These are phyloP conservation scores for Napeogenes sylphis DNA, from an alignment of 2,888 invertebrate genomes.

Conservation along the genomic window DNA sequence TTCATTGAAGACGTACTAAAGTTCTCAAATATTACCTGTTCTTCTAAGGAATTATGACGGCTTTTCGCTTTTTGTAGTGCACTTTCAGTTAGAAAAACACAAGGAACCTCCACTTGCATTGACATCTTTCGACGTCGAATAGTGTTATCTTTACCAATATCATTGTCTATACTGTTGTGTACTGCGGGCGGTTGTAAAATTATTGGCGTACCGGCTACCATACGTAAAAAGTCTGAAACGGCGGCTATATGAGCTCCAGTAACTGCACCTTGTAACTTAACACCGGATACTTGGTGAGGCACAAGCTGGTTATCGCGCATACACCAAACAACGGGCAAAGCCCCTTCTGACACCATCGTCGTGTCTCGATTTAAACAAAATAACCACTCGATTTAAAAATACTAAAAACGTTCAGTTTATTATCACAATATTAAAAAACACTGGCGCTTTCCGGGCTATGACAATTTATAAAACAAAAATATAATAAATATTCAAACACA, in stretches of 20 bases:
- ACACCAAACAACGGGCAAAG: constrained; percentile 82
- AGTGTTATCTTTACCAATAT: constrained; percentile 63
- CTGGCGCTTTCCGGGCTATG: constrained; percentile 59
- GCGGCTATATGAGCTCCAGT: constrained; percentile 82
- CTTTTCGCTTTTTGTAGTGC: constrained; percentile 69
- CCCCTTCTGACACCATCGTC: constrained; percentile 80
- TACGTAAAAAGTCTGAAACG: constrained; percentile 80
- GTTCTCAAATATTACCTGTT: constrained; percentile 62
- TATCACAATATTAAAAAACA: constrained; percentile 42
- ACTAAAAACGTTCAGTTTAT: constrained; percentile 14
- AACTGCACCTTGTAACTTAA: constrained; percentile 80
- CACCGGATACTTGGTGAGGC: constrained; percentile 82
- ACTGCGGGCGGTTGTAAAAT: constrained; percentile 73
- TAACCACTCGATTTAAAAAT: constrained; percentile 20
- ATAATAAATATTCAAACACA: constrained; percentile 55
- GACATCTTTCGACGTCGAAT: constrained; percentile 70
- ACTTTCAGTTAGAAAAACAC: constrained; percentile 73
- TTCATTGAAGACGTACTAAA: constrained; percentile 38
- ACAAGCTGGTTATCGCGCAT: constrained; percentile 82
- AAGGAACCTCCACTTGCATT: constrained; percentile 75
- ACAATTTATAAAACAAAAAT: constrained; percentile 57
- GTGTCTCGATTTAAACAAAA: constrained; percentile 28
- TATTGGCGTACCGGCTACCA: constrained; percentile 80
- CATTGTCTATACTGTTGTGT: constrained; percentile 64
- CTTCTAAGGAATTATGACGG: constrained; percentile 68